Evolutionary conservation across 2,888 invertebrate species (phyloP).

Genomic region (Drosophila nigritarsus): DNA sequence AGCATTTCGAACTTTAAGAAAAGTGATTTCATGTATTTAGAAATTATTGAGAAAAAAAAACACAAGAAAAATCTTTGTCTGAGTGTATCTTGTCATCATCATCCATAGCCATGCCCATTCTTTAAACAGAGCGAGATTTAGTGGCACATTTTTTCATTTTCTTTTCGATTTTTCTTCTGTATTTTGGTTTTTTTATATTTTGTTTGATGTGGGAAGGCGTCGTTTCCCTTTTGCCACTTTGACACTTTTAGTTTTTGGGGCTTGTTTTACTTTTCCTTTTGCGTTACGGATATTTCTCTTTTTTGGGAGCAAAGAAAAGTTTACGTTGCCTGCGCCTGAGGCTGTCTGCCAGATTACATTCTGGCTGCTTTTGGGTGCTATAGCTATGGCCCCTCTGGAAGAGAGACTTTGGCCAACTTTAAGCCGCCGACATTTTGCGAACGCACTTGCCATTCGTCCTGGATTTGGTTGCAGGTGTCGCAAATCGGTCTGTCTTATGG

Average conservation of each 20-base stretch:
- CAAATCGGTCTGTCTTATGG: constrained; percentile 60
- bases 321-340: constrained; percentile 71
- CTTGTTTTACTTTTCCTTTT: constrained; percentile 36
- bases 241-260: constrained; percentile 73
- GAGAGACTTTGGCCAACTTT: constrained; percentile 62
- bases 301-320: constrained; percentile 52
- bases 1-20: not conserved
- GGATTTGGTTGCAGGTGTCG: constrained; percentile 25
- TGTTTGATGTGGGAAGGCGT: constrained; percentile 20
- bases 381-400: constrained; percentile 25
- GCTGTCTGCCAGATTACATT: constrained; percentile 74
- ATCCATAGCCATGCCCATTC: constrained; percentile 15
- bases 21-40: not conserved
- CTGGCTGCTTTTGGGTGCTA: constrained; percentile 40
- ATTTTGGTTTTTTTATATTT: constrained; percentile 7
- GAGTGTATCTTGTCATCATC: constrained; percentile 34
- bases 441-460: constrained; percentile 58
- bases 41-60: not conserved
- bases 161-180: constrained; percentile 5
- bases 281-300: constrained; percentile 6
- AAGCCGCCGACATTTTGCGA: constrained; percentile 78
- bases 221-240: constrained; percentile 69
- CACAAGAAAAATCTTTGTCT: not conserved
- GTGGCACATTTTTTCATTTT: constrained; percentile 46
- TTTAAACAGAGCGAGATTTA: constrained; percentile 53